Base-by-base conservation (phyloP, 2,888 invertebrate genomes). In the Melikaiella ostensackeni region DNA sequence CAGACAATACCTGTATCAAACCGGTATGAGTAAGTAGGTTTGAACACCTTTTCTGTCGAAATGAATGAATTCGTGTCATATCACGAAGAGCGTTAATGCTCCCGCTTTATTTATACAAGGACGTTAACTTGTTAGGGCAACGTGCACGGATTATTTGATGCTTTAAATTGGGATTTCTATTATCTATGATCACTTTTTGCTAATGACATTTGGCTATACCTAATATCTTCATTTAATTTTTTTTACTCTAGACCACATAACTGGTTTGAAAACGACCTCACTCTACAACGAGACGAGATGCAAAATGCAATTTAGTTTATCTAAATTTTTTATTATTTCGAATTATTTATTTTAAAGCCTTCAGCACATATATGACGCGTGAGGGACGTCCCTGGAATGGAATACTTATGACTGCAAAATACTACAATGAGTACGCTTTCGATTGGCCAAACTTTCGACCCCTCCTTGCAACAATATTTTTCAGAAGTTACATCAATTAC, bases 41-140 rank as follows among this genome's bases (percentile, higher is more conserved):
- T 27, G 27, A 66, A 16, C 64, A 42, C 24, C 42, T 64, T 24
- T 64, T 13, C 64, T 64, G 64, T 64, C 16, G 27, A 66, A 66
- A 30, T 64, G 19, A 64, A 42, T 42, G 42, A 1, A 27, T 38
- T 38, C 16, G 38, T 27, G 64, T 24, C 27, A 16, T n/a, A 64
- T 66, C 27, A 66, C 42, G 19, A 66, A 66, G 46, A 42, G n/a
- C 35, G 24, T 66, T 46, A 42, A 46, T 46, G 46, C 46, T 66
- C 9, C 9, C 9, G 42, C 13, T 27, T 19, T 24, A 66, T 66
- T 27, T 27, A 42, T 9, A 27, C 46, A 46, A 66, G 66, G 46
- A 66, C 66, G 7, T 8, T 46, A 66, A 66, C 27, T 46, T 66
- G 24, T 66, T 5, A 21, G n/a, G n/a, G n/a, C n/a, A n/a, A 50